These are phyloP conservation scores for Leiothrix lutea DNA, from an alignment of 2,113 vertebrate species.

Conservation along the genomic window DNA sequence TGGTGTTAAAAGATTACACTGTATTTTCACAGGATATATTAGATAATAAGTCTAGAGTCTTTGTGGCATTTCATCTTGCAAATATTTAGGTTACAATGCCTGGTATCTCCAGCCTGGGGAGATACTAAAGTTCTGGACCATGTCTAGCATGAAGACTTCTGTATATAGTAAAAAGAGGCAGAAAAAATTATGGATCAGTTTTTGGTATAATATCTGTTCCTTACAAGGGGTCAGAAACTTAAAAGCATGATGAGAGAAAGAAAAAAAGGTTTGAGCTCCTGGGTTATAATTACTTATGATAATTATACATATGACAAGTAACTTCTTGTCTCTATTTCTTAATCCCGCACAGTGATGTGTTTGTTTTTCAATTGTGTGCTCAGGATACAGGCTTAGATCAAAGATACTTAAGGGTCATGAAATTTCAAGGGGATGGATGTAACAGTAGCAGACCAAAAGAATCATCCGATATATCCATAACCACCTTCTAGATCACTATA, in stretches of 20 bases:
- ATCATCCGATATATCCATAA: background rate
- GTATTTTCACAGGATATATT: background rate
- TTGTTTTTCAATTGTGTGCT: background rate
- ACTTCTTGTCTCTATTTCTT: conserved; percentile 5
- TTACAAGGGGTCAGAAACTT: background rate
- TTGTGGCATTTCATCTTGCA: background rate
- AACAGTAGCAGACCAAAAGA: background rate
- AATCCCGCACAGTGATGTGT: background rate
- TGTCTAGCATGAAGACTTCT: background rate
- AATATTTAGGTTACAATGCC: background rate
- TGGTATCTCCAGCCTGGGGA: background rate
- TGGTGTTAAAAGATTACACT: background rate
- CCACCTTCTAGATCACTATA: background rate
- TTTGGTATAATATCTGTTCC: background rate
- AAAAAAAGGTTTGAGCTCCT: background rate
- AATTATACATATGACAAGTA: background rate
- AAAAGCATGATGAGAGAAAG: background rate
- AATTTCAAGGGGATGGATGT: background rate
- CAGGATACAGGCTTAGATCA: background rate
- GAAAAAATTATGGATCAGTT: background rate
- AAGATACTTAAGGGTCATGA: background rate
- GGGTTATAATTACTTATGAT: background rate
- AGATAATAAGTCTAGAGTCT: background rate
- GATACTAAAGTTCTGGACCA: background rate
- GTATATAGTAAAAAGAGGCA: background rate